These are phyloP conservation scores for Phalacrocorax carbo DNA, from an alignment of 2,113 vertebrate species.

Conservation along the genomic window DNA sequence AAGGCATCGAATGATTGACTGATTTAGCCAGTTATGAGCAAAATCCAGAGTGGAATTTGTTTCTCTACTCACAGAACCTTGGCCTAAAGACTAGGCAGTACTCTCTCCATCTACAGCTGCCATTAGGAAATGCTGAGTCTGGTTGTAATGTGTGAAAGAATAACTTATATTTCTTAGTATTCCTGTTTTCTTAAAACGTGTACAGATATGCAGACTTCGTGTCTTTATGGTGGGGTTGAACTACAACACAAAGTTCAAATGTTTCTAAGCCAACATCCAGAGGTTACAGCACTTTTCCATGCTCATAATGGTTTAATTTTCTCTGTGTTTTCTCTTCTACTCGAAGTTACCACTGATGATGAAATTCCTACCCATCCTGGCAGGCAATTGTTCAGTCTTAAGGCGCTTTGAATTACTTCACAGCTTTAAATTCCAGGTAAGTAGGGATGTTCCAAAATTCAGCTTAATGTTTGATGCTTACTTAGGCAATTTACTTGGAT, in stretches of 20 bases:
- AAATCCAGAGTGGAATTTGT: not conserved
- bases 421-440: slow-evolving; percentile 9
- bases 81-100: not conserved
- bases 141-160: not conserved
- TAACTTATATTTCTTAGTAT: not conserved
- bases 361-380: not conserved
- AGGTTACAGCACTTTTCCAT: not conserved
- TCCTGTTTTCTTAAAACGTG: not conserved
- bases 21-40: not conserved
- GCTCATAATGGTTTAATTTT: not conserved
- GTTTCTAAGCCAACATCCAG: not conserved
- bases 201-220: not conserved
- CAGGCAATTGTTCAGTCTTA: not conserved
- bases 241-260: not conserved
- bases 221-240: not conserved
- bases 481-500: not conserved
- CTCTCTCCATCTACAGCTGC: not conserved
- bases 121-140: not conserved
- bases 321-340: not conserved
- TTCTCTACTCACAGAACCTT: not conserved
- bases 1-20: not conserved
- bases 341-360: not conserved
- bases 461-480: not conserved
- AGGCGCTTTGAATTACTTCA: not conserved
- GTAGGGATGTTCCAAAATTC: not conserved